Base-by-base conservation (phyloP, 2,888 invertebrate genomes). In the Netelia inedita region DNA sequence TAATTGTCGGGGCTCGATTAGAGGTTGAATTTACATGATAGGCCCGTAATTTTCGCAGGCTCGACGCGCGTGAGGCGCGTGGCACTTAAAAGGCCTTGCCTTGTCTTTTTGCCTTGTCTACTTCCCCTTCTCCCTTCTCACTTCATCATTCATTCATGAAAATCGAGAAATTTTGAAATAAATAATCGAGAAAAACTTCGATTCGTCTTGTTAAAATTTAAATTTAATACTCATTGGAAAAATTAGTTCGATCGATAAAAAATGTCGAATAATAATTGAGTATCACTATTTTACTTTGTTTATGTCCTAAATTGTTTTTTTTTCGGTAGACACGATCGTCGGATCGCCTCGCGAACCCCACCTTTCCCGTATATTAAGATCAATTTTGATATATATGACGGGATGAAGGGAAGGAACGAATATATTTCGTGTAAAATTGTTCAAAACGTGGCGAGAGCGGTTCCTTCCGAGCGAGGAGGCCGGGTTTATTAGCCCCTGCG, bases 1-100 rank as follows among this genome's bases (percentile, higher is more conserved):
- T 81, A 84, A 84, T 81, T 81, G 81, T 76, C 68, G 14, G 43
- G 14, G 63, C 65, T 84, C 84, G 84, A 79, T 79, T 82, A 84
- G 73, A 55, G 79, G 46, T 46, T 78, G 41, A 68, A 84, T 84
- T 84, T 75, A 16, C 84, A 84, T 86, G 72, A 84, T 71, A 61
- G 76, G 65, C 14, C 76, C 76, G 76, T 82, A 78, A 84, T 87
- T 75, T 83, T 85, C 84, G 86, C 86, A 72, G 75, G 73, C 79
- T 83, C 85, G 83, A 82, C 82, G 80, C 69, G 71, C 41, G 57
- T 23, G 57, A 50, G 23, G 69, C 74, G 79, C 75, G 79, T 79
- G 78, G 69, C 68, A 43, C 76, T 69, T 43, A 46, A 35, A 28
- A 35, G 35, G 43, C 76, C 66, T 53, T 35, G n/a, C 28, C 46